Evolutionary conservation across 2,797 vertebrate genomes (phyloP).

Genomic region (Graptemys geographica): DNA sequence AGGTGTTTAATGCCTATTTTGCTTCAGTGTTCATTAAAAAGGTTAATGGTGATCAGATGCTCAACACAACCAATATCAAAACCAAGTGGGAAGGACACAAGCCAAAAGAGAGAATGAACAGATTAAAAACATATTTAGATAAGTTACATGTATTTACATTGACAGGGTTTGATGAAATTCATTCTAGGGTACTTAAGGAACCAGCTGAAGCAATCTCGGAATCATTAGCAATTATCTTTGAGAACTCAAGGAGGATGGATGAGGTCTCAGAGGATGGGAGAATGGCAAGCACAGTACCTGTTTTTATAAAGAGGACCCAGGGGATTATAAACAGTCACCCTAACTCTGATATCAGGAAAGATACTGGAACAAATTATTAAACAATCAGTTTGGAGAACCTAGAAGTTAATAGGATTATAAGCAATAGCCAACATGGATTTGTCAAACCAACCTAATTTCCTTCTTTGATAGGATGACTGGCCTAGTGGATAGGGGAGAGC

Average conservation of each 20-base stretch:
- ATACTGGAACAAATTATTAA: not conserved
- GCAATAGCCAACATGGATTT: not conserved
- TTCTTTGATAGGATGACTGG: not conserved
- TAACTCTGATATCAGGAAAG: not conserved
- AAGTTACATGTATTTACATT: not conserved
- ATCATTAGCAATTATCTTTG: not conserved
- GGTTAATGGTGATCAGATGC: not conserved
- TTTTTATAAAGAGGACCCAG: not conserved
- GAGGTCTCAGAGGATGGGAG: not conserved
- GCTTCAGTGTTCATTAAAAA: not conserved
- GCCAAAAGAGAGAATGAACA: not conserved
- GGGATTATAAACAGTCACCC: not conserved
- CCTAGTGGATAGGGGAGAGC: not conserved
- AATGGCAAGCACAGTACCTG: not conserved
- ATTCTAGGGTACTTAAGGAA: not conserved
- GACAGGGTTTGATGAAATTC: not conserved
- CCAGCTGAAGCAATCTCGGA: not conserved
- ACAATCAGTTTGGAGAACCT: not conserved
- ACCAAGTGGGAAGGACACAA: not conserved
- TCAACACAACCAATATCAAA: not conserved
- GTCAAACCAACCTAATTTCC: not conserved
- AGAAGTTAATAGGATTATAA: not conserved
- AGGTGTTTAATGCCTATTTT: not conserved
- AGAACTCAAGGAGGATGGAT: not conserved
- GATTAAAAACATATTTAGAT: not conserved